Evolutionary conservation across 2,113 vertebrate species (phyloP).

Genomic region (Apteryx owenii): DNA sequence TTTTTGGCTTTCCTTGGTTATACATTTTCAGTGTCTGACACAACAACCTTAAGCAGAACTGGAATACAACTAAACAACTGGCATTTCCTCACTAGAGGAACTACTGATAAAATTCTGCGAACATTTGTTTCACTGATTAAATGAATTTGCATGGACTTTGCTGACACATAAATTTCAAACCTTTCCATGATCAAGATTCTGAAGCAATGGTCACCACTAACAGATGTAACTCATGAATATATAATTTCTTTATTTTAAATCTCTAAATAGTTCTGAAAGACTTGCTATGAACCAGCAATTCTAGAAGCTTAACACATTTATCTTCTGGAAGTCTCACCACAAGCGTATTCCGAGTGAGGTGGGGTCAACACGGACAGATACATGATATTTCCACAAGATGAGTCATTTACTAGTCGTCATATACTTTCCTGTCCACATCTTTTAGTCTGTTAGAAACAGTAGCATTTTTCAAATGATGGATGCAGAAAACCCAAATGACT

Average conservation of each 20-base stretch:
- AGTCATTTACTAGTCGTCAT: slow-evolving; percentile 37
- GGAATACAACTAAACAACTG: neutral
- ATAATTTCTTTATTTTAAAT: slow-evolving; percentile 8
- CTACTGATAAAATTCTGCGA: neutral
- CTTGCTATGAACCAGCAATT: neutral
- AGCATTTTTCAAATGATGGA: neutral
- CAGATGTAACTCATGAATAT: neutral
- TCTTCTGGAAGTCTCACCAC: neutral
- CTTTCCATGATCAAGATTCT: neutral
- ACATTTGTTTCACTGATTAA: neutral
- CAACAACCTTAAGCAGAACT: neutral
- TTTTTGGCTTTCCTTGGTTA: neutral
- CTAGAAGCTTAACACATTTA: neutral
- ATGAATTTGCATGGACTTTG: neutral
- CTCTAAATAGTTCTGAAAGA: neutral
- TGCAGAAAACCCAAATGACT: neutral
- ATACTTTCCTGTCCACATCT: neutral
- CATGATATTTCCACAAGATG: neutral
- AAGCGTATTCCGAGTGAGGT: slow-evolving; percentile 7
- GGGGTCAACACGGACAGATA: slow-evolving; percentile 14
- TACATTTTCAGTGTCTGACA: neutral
- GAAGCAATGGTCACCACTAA: neutral
- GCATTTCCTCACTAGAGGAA: neutral
- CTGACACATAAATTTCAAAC: neutral
- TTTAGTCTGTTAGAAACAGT: neutral